Base-by-base conservation (phyloP, 1,140 invertebrate genomes). In the Brachionus asplanchnoidis region DNA sequence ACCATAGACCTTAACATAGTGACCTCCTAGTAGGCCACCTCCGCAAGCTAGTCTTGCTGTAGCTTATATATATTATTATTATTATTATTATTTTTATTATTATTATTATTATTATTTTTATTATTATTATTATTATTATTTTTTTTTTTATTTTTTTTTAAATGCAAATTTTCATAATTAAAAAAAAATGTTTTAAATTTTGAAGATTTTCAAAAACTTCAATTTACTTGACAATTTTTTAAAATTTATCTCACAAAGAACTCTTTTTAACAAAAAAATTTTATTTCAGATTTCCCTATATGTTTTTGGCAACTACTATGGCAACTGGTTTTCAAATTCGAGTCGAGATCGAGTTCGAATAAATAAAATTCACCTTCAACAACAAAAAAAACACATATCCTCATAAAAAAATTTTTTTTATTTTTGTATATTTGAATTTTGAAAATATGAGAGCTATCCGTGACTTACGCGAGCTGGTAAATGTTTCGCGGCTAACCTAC, bases 391-490 rank as follows among this genome's bases (percentile, higher is more conserved):
- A 68, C 66, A 68, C 26, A 73, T 42, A 20, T 42, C 68, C 32
- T 73, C 68, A 23, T 60, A 0, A 8, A 60, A 60, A 60, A 20
- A 5, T 23, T 12, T n/a, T 50, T 28, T 14, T 36, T 42, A 40
- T 70, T 42, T 73, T 73, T 42, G 28, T 40, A 20, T 17, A 66
- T 46, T 32, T 32, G 28, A 65, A 65, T 44, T 32, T 44, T n/a
- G 66, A 65, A 50, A 87, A 70, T 32, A 89, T 89, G 88, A 88
- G 88, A 85, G 87, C 88, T 85, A 87, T 89, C 17, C 85, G 86
- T 82, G 88, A 89, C 84, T 84, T 89, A 26, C 83, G 88, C 42
- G 88, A 89, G 23, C 82, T 89, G 36, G 88, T 89, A 46, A 88
- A 88, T 87, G 88, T 89, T 7, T 89, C 88, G 17, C 85, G 88